phyloP scores from a whole-genome alignment of 2,797 vertebrate genomes.

The Chelmon rostratus region DNA sequence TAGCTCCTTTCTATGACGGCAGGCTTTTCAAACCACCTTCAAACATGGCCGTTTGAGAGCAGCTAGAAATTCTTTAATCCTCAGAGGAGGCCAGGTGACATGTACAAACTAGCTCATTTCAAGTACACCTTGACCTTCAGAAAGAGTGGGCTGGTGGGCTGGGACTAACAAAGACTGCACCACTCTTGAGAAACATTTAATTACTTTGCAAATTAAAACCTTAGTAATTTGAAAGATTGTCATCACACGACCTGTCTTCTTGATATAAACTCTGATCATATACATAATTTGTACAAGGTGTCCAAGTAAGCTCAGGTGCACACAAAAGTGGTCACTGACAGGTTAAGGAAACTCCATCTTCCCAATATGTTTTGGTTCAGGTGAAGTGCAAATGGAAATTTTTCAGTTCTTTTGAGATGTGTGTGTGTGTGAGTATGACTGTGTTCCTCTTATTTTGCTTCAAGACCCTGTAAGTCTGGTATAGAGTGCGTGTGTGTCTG shows the following conservation, averaged over 20 bases:
- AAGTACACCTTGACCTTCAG: background rate
- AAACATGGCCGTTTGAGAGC: background rate
- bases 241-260: background rate
- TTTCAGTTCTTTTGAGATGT: background rate
- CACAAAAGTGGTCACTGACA: too few species aligned
- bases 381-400: constrained; percentile 11
- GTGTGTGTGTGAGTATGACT: background rate
- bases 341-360: constrained; percentile 6
- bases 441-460: constrained; percentile 10
- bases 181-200: background rate
- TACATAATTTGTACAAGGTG: too few species aligned
- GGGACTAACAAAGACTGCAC: background rate
- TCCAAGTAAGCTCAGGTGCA: too few species aligned
- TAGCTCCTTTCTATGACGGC: background rate
- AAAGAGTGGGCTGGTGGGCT: background rate
- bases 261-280: too few species aligned
- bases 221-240: background rate
- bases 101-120: background rate
- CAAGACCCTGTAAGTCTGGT: background rate
- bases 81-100: background rate
- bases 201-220: background rate
- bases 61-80: background rate
- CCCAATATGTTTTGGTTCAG: constrained; percentile 11
- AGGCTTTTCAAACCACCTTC: background rate
- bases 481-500: background rate